A percentile compares a stretch with the other conserved stretches of the same genome.
Conservation (phyloP, 1,140 invertebrate species). For the Maniola jurtina region DNA sequence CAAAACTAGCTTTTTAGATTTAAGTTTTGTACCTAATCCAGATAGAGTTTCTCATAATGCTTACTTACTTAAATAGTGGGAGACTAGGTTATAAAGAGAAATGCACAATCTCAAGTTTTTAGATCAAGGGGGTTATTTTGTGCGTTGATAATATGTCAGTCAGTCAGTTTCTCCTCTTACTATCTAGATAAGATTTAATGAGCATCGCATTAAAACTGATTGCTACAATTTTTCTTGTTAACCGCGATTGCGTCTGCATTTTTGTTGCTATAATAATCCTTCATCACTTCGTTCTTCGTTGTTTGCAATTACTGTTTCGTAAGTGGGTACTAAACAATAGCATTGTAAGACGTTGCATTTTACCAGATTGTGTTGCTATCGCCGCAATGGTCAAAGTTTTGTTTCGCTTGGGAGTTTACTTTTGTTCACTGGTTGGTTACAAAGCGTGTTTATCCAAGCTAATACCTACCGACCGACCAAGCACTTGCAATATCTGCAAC, state of each 20-base stretch:
- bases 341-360: slow-evolving; percentile 16
- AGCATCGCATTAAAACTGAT: neutral
- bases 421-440: neutral
- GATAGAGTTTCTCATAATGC: too few relatives aligned
- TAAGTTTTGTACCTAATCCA: too few relatives aligned
- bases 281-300: slow-evolving; percentile 8
- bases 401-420: slow-evolving; percentile 4
- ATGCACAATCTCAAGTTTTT: too few relatives aligned
- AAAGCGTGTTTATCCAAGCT: neutral
- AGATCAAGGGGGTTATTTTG: too few relatives aligned
- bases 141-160: too few relatives aligned
- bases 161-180: neutral
- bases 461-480: too few relatives aligned
- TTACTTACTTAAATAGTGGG: too few relatives aligned
- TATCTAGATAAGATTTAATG: neutral
- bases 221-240: neutral
- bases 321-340: slow-evolving; percentile 17
- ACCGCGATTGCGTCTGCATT: neutral
- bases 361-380: slow-evolving; percentile 4
- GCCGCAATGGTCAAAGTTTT: slow-evolving; percentile 12
- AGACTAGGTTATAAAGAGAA: too few relatives aligned
- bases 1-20: neutral
- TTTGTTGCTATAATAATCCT: slow-evolving; percentile 4
- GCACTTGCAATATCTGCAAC: neutral
- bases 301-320: slow-evolving; percentile 6